Base-by-base conservation (phyloP, 2,113 vertebrate genomes). In the Forbesichthys agassizii region DNA sequence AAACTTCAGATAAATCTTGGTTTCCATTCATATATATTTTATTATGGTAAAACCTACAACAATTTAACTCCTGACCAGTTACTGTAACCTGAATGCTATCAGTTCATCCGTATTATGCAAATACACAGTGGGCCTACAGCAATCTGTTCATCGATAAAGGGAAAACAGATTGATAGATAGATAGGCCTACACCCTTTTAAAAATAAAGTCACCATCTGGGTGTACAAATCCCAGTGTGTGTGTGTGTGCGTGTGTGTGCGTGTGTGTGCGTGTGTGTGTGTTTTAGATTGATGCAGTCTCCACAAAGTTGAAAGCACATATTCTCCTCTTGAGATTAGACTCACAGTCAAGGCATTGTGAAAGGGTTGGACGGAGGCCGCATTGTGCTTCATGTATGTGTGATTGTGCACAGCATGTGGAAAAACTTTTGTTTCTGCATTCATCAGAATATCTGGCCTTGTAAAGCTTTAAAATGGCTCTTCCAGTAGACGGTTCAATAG, bases 101-200 rank as follows among this genome's bases (percentile, higher is more conserved):
- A 46, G 52, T 66, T 78, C 61, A 69, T 75, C 53, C 71, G 64
- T 56, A 13, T 66, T 77, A 83, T 85, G 79, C 71, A 85, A 88
- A 89, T 81, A 14, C 64, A 59, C 36, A 14, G 42, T 47, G 42
- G 9, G 51, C 13, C 33, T 68, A 42, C 57, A 53, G 73, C 64
- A 67, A 60, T 67, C 71, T 68, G 61, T 47, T 75, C 66, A 57
- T 5, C 18, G 56, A 73, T 42, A 56, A 49, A 71, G 73, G 58
- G 47, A 77, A 33, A 64, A 1, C 69, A 60, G 74, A 74, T 73
- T 78, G 77, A 77, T 60, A 42, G 48, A 77, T 63, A 27, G 27
- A 27, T 27, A 27, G 27, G 27, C 27, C 27, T 27, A 56, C 5
- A 27, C 70, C 61, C 77, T 79, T 83, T 83, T 78, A 83, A 85